A percentile compares a stretch with the other conserved stretches of the same genome.
Conservation (phyloP, 2,113 vertebrate genomes). For the Aspidoscelis tigris region DNA sequence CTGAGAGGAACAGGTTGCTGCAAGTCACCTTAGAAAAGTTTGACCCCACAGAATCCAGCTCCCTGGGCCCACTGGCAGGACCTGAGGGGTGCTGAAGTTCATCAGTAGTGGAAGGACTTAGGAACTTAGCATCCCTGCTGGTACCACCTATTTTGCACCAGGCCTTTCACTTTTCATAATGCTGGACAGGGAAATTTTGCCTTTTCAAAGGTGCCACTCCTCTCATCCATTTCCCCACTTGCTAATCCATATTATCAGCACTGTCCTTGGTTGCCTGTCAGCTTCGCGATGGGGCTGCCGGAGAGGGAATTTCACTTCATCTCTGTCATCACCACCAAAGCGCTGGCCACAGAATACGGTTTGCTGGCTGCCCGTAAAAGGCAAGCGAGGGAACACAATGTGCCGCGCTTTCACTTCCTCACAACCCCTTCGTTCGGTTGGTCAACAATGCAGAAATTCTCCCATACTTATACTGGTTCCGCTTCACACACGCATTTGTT, state of each 20-base stretch:
- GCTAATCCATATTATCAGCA: neutral
- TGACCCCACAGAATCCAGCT: neutral
- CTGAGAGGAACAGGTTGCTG: no score
- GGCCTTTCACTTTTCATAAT: neutral
- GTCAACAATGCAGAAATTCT: neutral
- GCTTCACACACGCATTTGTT: no score
- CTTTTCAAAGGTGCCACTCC: neutral
- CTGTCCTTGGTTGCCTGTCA: neutral
- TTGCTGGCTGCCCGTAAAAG: neutral
- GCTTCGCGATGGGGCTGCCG: neutral
- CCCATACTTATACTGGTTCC: neutral
- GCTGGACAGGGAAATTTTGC: neutral
- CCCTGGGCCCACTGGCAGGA: neutral
- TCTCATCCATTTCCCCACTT: neutral
- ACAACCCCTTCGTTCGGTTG: neutral
- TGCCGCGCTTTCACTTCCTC: constrained; percentile 16
- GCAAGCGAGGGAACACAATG: neutral
- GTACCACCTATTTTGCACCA: neutral
- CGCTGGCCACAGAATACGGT: neutral
- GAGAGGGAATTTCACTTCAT: neutral
- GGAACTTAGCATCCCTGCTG: neutral
- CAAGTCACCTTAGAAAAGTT: no score
- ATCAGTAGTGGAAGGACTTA: neutral
- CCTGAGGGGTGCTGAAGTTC: neutral
- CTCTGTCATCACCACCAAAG: neutral